These are phyloP conservation scores for Salmo trutta DNA, from an alignment of 2,797 vertebrate species.

Conservation along the genomic window DNA sequence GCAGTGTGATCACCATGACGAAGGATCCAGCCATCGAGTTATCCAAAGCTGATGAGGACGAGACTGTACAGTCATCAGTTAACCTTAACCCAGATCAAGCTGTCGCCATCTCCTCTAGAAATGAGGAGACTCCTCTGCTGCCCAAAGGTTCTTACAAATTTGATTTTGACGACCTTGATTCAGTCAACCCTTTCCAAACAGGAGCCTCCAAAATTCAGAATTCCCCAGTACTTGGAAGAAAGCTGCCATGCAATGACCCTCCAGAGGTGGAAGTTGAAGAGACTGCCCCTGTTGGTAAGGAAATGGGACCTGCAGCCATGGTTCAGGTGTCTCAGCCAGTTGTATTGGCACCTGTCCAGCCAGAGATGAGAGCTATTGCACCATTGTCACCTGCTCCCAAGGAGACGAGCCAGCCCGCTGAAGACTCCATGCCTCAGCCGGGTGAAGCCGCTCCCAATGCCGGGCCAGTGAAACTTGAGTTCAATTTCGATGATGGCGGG, in stretches of 20 bases:
- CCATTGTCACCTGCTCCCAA: constrained; percentile 26
- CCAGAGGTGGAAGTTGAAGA: constrained; percentile 38
- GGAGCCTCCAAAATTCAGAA: constrained; percentile 66
- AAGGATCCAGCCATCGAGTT: constrained; percentile 30
- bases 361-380: constrained; percentile 31
- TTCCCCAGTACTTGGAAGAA: constrained; percentile 52
- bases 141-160: constrained; percentile 59
- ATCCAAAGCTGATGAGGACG: constrained; percentile 35
- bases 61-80: background rate
- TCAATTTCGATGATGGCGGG: constrained; percentile 75
- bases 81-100: constrained; percentile 16
- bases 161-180: constrained; percentile 65
- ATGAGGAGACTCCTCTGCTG: constrained; percentile 58
- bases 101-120: constrained; percentile 13
- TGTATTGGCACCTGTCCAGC: background rate
- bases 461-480: constrained; percentile 78
- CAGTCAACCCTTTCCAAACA: constrained; percentile 67
- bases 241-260: constrained; percentile 9
- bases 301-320: constrained; percentile 14
- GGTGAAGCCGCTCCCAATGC: constrained; percentile 33
- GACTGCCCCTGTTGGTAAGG: constrained; percentile 10
- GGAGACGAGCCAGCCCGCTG: constrained; percentile 2
- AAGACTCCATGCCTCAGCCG: constrained; percentile 16
- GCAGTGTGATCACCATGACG: constrained; percentile 69
- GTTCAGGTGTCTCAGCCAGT: background rate